These are phyloP conservation scores for Rhagophthalmus giganteus DNA, from an alignment of 2,888 invertebrate species.

Conservation along the genomic window DNA sequence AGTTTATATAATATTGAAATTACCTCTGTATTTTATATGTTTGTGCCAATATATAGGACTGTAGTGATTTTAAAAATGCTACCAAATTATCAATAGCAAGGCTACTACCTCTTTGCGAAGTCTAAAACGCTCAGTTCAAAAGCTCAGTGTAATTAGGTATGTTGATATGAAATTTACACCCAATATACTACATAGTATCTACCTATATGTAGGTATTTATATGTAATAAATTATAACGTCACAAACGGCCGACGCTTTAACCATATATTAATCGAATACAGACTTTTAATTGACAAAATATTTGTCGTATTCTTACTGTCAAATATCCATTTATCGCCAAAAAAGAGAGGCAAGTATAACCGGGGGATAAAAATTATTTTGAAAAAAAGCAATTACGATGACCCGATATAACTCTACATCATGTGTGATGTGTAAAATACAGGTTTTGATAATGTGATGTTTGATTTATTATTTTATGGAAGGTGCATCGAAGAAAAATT, in stretches of 20 bases:
- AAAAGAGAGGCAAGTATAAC: conserved; percentile 23
- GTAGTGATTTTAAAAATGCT: no score
- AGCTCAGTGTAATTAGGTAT: no score
- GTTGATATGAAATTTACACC: conserved; percentile 46
- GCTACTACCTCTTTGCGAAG: no score
- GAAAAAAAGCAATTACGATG: conserved; percentile 44
- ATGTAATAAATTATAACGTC: conserved; percentile 42
- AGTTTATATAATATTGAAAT: no score
- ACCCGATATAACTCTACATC: conserved; percentile 51
- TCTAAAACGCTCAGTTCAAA: no score
- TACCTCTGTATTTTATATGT: not conserved
- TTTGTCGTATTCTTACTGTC: conserved; percentile 7
- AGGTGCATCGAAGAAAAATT: conserved; percentile 38
- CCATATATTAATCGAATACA: conserved; percentile 21
- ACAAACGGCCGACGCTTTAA: conserved; percentile 17
- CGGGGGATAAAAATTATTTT: conserved; percentile 29
- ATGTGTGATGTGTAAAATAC: conserved; percentile 52
- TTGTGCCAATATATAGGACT: not conserved
- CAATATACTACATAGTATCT: no score
- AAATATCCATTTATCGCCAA: conserved; percentile 3
- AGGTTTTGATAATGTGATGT: conserved; percentile 41
- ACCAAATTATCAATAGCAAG: no score
- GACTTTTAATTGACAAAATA: conserved; percentile 8
- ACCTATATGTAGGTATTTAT: no score
- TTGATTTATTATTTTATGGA: conserved; percentile 46